Evolutionary conservation across 2,888 invertebrate species (phyloP).

Genomic region (Platycheirus albimanus): DNA sequence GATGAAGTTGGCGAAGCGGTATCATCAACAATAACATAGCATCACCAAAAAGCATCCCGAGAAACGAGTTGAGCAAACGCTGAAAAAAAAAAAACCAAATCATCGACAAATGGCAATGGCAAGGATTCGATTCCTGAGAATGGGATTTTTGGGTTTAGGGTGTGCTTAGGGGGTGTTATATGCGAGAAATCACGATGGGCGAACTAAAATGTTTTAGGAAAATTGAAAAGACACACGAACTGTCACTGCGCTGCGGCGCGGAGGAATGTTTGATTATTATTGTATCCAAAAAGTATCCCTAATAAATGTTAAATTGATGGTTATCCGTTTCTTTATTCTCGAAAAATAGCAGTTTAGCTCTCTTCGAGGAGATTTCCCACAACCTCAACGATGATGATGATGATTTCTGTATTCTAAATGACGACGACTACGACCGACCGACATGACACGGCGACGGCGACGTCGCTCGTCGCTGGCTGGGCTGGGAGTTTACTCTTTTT

Average conservation of each 20-base stretch:
- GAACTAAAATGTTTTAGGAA: conserved; percentile 71
- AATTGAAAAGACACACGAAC: conserved; percentile 73
- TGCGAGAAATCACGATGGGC: conserved; percentile 44
- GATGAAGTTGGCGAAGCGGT: conserved; percentile 70
- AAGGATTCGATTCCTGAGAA: conserved; percentile 18
- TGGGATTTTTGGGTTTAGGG: no score
- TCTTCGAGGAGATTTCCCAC: conserved; percentile 63
- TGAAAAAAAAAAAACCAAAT: conserved; percentile 17
- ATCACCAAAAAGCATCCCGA: conserved; percentile 40
- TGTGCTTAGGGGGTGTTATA: conserved; percentile 13
- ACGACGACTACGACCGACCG: no score
- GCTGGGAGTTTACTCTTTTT: conserved; percentile 55
- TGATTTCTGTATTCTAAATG: conserved; percentile 68
- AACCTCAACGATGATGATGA: conserved; percentile 72
- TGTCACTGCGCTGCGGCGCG: conserved; percentile 49
- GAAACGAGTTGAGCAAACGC: conserved; percentile 10
- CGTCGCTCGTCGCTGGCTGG: no score
- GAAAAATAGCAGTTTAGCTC: conserved; percentile 68
- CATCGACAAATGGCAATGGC: conserved; percentile 54
- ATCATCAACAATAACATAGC: conserved; percentile 69
- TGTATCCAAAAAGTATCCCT: conserved; percentile 73
- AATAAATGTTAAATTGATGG: conserved; percentile 75
- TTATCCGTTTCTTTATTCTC: conserved; percentile 72
- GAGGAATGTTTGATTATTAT: conserved; percentile 70
- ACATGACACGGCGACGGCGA: no score